A percentile compares a stretch with the other conserved stretches of the same genome.
phyloP scores from a whole-genome alignment of 2,888 invertebrate genomes.

The Parnassius apollo region DNA sequence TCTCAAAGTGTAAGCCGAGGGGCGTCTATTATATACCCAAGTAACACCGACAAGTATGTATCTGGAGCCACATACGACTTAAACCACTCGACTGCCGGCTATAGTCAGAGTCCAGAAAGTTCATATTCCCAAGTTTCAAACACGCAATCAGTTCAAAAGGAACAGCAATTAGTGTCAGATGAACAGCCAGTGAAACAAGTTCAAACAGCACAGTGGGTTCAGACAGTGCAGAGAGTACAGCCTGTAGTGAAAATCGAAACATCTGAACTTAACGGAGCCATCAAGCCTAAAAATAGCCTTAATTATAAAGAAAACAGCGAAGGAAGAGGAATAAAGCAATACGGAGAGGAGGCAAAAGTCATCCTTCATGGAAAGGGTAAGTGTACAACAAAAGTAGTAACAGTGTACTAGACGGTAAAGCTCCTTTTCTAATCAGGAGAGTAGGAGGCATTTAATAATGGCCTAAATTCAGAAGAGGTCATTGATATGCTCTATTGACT shows the following conservation, averaged over 20 bases:
- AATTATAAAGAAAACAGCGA: slow-evolving; percentile 87
- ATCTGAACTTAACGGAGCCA: slow-evolving; percentile 45
- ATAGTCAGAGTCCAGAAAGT: slow-evolving; percentile 58
- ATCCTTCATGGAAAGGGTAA: slow-evolving; percentile 76
- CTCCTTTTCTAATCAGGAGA: too few relatives aligned
- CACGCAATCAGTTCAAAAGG: slow-evolving; percentile 6
- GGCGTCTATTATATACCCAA: slow-evolving; percentile 34
- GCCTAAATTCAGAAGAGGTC: too few relatives aligned
- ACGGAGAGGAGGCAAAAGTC: slow-evolving; percentile 79
- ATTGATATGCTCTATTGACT: too few relatives aligned
- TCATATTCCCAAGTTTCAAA: slow-evolving; percentile 49
- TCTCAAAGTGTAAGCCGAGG: slow-evolving; percentile 31
- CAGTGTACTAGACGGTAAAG: too few relatives aligned
- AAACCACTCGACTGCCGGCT: slow-evolving; percentile 54
- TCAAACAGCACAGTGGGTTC: slow-evolving; percentile 15
- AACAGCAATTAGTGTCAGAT: slow-evolving; percentile 1
- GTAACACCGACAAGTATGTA: slow-evolving; percentile 40
- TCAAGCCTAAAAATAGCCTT: slow-evolving; percentile 75
- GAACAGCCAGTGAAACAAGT: slow-evolving; percentile 11
- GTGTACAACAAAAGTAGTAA: slow-evolving; percentile 18
- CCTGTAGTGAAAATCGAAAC: slow-evolving; percentile 38
- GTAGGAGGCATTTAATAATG: too few relatives aligned
- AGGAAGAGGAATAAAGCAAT: slow-evolving; percentile 72
- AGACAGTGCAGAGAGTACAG: slow-evolving; percentile 17
- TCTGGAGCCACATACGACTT: slow-evolving; percentile 54